Conservation (phyloP, 2,888 invertebrate genomes). For the Cremastinae sp. region DNA sequence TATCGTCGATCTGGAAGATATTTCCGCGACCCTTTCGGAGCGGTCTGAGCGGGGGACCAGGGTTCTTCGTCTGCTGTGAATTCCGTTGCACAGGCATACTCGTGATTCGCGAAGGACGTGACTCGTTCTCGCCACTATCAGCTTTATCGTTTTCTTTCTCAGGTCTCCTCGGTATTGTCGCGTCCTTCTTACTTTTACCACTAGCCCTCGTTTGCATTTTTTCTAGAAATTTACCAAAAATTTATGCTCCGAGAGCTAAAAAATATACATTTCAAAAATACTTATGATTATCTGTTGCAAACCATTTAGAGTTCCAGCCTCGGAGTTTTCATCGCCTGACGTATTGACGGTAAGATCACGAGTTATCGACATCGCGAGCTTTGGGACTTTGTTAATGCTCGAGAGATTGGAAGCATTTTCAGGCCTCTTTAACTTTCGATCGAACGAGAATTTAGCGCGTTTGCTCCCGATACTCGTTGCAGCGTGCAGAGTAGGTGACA, state of each 20-base stretch:
- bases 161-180: not conserved
- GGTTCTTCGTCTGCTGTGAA: constrained; percentile 45
- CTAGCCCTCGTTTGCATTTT: constrained; percentile 17
- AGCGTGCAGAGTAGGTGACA: constrained; percentile 25
- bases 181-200: not conserved
- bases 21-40: constrained; percentile 60
- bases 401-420: not conserved
- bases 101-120: constrained; percentile 36
- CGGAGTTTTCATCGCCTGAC: constrained; percentile 64
- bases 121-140: constrained; percentile 28
- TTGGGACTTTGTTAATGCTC: constrained; percentile 24
- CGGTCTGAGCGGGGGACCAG: constrained; percentile 64
- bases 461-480: constrained; percentile 27
- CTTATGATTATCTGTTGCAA: constrained; percentile 33
- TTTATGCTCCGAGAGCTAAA: not conserved
- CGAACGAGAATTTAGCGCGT: constrained; percentile 43
- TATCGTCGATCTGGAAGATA: constrained; percentile 17
- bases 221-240: constrained; percentile 38
- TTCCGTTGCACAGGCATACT: constrained; percentile 63
- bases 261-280: not conserved
- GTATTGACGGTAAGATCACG: constrained; percentile 63
- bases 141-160: constrained; percentile 11
- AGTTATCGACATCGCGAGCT: constrained; percentile 61
- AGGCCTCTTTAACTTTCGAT: not conserved
- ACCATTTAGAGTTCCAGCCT: constrained; percentile 40